Base-by-base conservation (phyloP, 2,113 vertebrate genomes). In the Ictalurus furcatus region DNA sequence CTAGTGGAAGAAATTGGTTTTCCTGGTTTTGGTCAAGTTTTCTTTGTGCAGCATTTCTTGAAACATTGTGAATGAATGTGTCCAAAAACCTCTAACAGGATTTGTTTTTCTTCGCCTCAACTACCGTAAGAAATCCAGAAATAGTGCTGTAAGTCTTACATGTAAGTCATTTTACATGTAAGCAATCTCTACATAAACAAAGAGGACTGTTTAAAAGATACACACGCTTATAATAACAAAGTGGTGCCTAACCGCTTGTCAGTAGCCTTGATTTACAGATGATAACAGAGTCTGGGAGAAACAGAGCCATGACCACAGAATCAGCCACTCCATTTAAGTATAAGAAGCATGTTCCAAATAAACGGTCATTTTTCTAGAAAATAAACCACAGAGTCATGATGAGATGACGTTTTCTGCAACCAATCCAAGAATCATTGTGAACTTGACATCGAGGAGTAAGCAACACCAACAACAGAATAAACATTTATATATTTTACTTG, bases 201-300 rank as follows among this genome's bases (percentile, higher is more conserved):
- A 88, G 80, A 44, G 37, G 23, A 84, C 80, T 88, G 80, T 73
- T 88, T 88, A 40, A 88, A 58, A 21, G 37, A 88, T 48, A 59
- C 34, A 6, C 79, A 40, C 34, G 52, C 65, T 88, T 88, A 59
- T 37, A 82, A 59, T 88, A 88, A 83, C 87, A 88, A 37, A 88
- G 59, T 52, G 73, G 52, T 61, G 65, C n/a, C 56, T 58, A 83
- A 88, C 61, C 65, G 25, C 61, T 30, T 82, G 52, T 56, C 78
- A 67, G 48, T 73, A 44, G 65, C 52, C 25, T n/a, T 83, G 30
- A 58, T 58, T 88, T 83, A 67, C 65, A 88, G 65, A 83, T 88
- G 63, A 83, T 88, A 71, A 73, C 59, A 59, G 48, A 88, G 87
- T 37, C 65, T 88, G 1, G 14, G 14, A 83, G 30, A 28, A 71